phyloP scores from a whole-genome alignment of 2,113 vertebrate species.

The Delphinapterus leucas region DNA sequence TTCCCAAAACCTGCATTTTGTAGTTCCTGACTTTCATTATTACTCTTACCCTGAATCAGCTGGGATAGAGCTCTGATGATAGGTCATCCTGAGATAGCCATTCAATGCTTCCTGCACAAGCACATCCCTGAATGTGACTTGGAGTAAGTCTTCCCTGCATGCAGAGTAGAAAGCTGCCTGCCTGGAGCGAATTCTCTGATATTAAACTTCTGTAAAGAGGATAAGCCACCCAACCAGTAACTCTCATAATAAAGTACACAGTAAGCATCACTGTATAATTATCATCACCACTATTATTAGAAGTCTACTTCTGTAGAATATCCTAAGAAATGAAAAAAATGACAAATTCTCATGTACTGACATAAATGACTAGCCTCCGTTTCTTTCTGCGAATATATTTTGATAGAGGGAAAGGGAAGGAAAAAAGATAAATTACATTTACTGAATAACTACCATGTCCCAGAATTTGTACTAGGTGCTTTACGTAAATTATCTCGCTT shows the following conservation, averaged over 20 bases:
- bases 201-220: not conserved
- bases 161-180: not conserved
- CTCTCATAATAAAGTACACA: not conserved
- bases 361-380: not conserved
- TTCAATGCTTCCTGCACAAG: not conserved
- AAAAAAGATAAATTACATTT: not conserved
- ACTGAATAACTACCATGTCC: not conserved
- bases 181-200: not conserved
- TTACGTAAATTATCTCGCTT: not conserved
- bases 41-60: not conserved
- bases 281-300: not conserved
- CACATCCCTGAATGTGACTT: not conserved
- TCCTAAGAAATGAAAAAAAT: not conserved
- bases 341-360: not conserved
- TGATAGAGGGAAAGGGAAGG: not conserved
- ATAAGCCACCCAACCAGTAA: not conserved
- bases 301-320: not conserved
- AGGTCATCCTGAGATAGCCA: not conserved
- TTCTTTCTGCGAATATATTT: slow-evolving; percentile 25
- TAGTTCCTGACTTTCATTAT: not conserved
- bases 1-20: not conserved
- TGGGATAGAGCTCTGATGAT: not conserved
- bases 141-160: not conserved
- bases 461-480: not conserved
- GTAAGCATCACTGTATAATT: not conserved